Base-by-base conservation (phyloP, 2,888 invertebrate species). In the Plagodis pulveraria region DNA sequence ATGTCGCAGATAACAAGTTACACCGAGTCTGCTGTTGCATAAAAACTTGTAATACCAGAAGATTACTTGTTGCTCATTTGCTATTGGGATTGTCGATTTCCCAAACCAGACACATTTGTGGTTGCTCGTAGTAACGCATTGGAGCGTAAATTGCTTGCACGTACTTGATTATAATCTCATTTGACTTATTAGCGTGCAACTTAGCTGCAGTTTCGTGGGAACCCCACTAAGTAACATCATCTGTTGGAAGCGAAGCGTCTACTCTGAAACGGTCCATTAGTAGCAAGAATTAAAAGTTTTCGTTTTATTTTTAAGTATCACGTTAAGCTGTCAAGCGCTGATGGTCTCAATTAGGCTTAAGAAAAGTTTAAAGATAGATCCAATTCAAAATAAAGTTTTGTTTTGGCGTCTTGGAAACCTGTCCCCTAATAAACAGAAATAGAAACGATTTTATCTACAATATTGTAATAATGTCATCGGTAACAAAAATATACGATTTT, bases 91-190 rank as follows among this genome's bases (percentile, higher is more conserved):
- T 65, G 73, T 49, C 32, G 48, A 56, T 56, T 61, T 70, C 68
- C 67, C 66, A 82, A 83, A 86, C 84, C 75, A 81, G 76, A 76
- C 78, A 77, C 78, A 78, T 83, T 84, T 85, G 86, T 80, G 84
- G 86, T 85, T 71, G 72, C 68, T 72, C 81, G 78, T 77, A 78
- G 76, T 77, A 81, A 78, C 77, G 80, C 83, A 86, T 82, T 85
- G 81, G 84, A 78, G 87, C 84, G 81, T 87, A 85, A 89, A 86
- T 86, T 87, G 80, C 72, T 72, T 76, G 74, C 81, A 78, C 76
- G 72, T 66, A 68, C 67, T 32, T 22, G 10, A 40, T 34, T 52
- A 84, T 84, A 86, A 89, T 87, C 80, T 83, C 81, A 87, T 89
- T 86, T 82, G 81, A 80, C 73, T 84, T 85, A 87, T 90, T 87